Evolutionary conservation across 2,113 vertebrate genomes (phyloP).

Genomic region (Platysternon megacephalum): DNA sequence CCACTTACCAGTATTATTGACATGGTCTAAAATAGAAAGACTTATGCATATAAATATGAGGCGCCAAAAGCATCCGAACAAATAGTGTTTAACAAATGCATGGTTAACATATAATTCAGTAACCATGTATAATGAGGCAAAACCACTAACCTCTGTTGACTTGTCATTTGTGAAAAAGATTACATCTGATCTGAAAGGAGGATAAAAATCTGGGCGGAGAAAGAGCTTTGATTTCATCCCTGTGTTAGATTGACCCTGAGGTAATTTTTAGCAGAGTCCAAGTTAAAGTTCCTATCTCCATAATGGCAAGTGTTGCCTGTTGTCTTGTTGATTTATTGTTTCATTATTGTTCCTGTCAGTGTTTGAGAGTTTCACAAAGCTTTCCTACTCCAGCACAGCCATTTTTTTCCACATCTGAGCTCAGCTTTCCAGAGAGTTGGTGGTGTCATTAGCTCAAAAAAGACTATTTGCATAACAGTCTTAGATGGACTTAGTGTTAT

Average conservation of each 20-base stretch:
- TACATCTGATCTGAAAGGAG: not conserved
- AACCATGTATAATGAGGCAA: not conserved
- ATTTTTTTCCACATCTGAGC: not conserved
- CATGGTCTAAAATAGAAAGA: not conserved
- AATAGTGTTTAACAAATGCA: not conserved
- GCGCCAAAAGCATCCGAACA: not conserved
- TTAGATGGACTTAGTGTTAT: slow-evolving; percentile 40
- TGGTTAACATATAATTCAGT: not conserved
- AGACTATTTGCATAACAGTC: slow-evolving; percentile 32
- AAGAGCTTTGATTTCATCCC: not conserved
- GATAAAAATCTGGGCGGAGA: not conserved
- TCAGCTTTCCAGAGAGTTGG: slow-evolving; percentile 3
- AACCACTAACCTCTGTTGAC: not conserved
- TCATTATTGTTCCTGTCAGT: not conserved
- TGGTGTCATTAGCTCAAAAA: slow-evolving; percentile 23
- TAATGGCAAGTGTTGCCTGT: not conserved
- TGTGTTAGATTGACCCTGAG: not conserved
- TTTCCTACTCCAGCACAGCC: not conserved
- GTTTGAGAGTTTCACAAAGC: not conserved
- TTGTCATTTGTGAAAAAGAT: not conserved
- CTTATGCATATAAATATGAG: not conserved
- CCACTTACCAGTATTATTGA: not conserved
- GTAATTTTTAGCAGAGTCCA: not conserved
- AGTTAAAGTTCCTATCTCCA: not conserved
- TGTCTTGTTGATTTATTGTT: not conserved